Conservation (phyloP, 2,888 invertebrate genomes). For the Sisyra nigra region DNA sequence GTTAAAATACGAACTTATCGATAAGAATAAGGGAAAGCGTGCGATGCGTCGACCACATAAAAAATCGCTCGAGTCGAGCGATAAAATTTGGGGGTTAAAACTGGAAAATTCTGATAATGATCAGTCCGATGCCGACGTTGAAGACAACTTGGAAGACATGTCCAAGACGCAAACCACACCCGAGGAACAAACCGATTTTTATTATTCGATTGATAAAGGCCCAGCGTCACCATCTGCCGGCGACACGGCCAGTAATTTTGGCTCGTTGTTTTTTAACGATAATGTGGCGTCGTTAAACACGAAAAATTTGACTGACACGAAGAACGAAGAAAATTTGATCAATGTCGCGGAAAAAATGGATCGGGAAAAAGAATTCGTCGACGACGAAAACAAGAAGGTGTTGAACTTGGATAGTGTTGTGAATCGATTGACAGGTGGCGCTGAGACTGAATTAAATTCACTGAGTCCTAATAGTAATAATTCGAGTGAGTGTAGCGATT, state of each 20-base stretch:
- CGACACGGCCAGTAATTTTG: no score
- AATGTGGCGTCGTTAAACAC: not conserved
- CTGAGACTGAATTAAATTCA: not conserved
- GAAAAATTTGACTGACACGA: not conserved
- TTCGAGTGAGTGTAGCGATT: slow-evolving; percentile 38
- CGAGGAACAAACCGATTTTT: not conserved
- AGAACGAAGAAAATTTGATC: not conserved
- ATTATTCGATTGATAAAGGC: not conserved
- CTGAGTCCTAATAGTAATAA: slow-evolving; percentile 19
- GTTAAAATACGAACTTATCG: slow-evolving; percentile 47
- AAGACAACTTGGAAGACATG: slow-evolving; percentile 54
- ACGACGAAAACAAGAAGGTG: slow-evolving; percentile 13
- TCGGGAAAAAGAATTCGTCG: not conserved
- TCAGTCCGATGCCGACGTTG: slow-evolving; percentile 66
- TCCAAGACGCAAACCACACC: slow-evolving; percentile 19
- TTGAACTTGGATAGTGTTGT: slow-evolving; percentile 17
- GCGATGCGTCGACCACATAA: slow-evolving; percentile 35
- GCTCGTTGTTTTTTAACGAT: no score
- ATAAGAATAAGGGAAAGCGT: slow-evolving; percentile 49
- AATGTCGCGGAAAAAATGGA: not conserved
- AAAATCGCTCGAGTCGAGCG: slow-evolving; percentile 13
- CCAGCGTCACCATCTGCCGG: no score
- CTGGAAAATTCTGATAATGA: slow-evolving; percentile 43
- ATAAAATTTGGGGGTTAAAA: slow-evolving; percentile 19
- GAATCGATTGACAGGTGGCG: no score